A percentile compares a stretch with the other conserved stretches of the same genome.
These are phyloP conservation scores for Rhinichthys klamathensis DNA, from an alignment of 2,113 vertebrate species.

Conservation along the genomic window DNA sequence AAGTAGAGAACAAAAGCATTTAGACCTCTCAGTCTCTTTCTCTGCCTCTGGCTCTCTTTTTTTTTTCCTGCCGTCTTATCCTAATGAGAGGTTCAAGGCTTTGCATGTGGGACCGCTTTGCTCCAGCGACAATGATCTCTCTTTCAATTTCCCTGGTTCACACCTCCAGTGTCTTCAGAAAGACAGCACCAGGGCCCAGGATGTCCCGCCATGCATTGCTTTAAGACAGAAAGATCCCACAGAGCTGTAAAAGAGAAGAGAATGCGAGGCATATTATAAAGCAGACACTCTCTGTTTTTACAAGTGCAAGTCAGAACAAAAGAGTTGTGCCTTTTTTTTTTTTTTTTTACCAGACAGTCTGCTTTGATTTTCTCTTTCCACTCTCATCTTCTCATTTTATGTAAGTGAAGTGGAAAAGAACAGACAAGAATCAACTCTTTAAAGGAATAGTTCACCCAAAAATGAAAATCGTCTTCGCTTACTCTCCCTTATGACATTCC, in stretches of 20 bases:
- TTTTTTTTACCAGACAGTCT: not conserved
- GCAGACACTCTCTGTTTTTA: constrained; percentile 30
- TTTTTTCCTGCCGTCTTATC: not conserved
- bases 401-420: constrained; percentile 5
- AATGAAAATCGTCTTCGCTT: not conserved
- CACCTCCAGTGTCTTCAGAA: constrained; percentile 27
- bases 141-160: constrained; percentile 25
- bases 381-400: constrained; percentile 23
- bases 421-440: constrained; percentile 22
- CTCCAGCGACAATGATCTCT: constrained; percentile 19
- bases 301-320: constrained; percentile 37
- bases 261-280: constrained; percentile 35
- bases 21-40: not conserved
- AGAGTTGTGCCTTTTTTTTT: not conserved
- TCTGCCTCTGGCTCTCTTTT: constrained; percentile 21
- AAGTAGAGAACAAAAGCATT: constrained; percentile 31
- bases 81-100: constrained; percentile 33
- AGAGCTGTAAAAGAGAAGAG: constrained; percentile 33
- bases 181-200: not conserved
- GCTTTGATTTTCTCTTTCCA: constrained; percentile 31
- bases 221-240: constrained; percentile 20
- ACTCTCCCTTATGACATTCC: not conserved
- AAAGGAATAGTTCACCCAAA: not conserved
- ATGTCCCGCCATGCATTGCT: not conserved
- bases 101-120: constrained; percentile 38